A percentile compares a stretch with the other conserved stretches of the same genome.
These are phyloP conservation scores for Venustaconcha ellipsiformis DNA, from an alignment of 1,140 invertebrate genomes.

Conservation along the genomic window DNA sequence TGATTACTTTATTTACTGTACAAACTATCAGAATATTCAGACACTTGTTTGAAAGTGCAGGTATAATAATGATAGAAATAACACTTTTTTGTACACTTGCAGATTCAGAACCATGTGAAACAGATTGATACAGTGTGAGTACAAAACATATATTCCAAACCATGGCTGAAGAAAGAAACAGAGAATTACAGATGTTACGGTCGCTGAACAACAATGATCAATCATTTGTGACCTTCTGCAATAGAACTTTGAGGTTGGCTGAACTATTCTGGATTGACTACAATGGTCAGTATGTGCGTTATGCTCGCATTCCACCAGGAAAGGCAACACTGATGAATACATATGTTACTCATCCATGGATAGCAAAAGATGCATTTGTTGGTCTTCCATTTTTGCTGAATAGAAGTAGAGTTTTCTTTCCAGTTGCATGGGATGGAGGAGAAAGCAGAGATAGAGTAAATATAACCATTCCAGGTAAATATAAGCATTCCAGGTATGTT, in stretches of 20 bases:
- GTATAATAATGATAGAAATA: too few relatives aligned
- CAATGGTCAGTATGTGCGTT: constrained; percentile 7
- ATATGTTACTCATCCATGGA: constrained; percentile 23
- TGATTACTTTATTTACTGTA: too few relatives aligned
- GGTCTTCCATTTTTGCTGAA: constrained; percentile 14
- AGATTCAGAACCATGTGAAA: too few relatives aligned
- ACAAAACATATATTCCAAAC: too few relatives aligned
- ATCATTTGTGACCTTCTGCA: constrained; percentile 14
- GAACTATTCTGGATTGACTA: constrained; percentile 23
- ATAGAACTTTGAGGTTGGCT: constrained; percentile 3
- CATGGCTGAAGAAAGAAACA: too few relatives aligned
- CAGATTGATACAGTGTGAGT: too few relatives aligned
- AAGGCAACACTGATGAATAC: constrained; percentile 12
- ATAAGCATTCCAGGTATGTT: too few relatives aligned
- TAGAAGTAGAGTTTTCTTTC: constrained; percentile 10
- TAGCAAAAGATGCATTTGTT: constrained; percentile 12
- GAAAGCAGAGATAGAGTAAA: constrained; percentile 8
- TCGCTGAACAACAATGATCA: constrained; percentile 14
- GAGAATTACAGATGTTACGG: too few relatives aligned
- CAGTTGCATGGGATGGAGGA: neutral
- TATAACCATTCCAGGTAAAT: constrained; percentile 18
- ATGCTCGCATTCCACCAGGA: constrained; percentile 15
- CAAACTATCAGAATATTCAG: too few relatives aligned
- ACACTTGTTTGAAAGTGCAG: too few relatives aligned
- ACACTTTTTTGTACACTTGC: too few relatives aligned